A percentile compares a stretch with the other conserved stretches of the same genome.
Conservation (phyloP, 2,113 vertebrate species). For the Litocranius walleri region DNA sequence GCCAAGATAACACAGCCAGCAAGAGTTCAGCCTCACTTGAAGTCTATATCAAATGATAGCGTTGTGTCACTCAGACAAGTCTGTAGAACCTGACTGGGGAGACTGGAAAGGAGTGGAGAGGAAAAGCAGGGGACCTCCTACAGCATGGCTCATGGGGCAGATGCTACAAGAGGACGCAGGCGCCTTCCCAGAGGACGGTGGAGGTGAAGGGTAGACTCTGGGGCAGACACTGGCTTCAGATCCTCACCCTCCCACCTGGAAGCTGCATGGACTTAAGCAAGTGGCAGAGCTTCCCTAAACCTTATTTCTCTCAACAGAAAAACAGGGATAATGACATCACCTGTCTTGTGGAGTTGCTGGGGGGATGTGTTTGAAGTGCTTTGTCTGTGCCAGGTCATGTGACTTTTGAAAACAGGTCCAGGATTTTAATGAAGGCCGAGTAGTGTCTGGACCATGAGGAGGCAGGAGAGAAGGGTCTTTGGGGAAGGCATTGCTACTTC, state of each 20-base stretch:
- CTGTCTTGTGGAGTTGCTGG: not conserved
- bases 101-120: not conserved
- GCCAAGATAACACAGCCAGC: not conserved
- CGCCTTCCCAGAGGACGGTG: not conserved
- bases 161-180: not conserved
- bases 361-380: not conserved
- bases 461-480: not conserved
- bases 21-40: not conserved
- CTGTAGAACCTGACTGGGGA: accelerated
- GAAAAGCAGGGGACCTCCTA: not conserved
- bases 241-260: not conserved
- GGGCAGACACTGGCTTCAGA: not conserved
- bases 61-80: not conserved
- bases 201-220: not conserved
- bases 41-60: not conserved
- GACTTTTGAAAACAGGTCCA: not conserved
- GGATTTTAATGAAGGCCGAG: not conserved
- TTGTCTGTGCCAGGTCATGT: not conserved
- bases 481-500: not conserved
- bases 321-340: not conserved
- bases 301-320: not conserved
- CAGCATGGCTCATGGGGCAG: not conserved
- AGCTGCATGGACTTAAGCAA: not conserved
- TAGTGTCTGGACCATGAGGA: not conserved
- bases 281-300: not conserved